Evolutionary conservation across 2,113 vertebrate genomes (phyloP).

Genomic region (Tauraco erythrolophus): DNA sequence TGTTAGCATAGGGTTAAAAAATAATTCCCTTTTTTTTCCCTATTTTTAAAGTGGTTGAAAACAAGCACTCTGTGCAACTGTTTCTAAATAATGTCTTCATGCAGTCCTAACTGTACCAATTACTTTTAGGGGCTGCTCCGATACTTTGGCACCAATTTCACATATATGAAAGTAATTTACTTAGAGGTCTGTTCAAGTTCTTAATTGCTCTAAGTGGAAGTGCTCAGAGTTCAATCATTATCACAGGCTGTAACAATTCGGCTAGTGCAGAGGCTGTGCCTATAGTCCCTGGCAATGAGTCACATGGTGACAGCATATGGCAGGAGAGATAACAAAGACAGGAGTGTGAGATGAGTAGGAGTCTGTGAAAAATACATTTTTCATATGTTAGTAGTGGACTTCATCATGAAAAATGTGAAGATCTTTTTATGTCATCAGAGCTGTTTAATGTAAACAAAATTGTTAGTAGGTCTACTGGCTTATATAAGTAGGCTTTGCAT

Average conservation of each 20-base stretch:
- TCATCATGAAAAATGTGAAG: neutral
- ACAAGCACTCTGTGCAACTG: neutral
- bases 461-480: neutral
- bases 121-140: neutral
- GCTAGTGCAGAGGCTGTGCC: neutral
- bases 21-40: neutral
- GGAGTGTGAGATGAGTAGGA: conserved; percentile 27
- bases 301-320: conserved; percentile 3
- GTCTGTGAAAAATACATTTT: conserved; percentile 37
- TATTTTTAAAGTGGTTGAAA: neutral
- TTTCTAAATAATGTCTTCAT: neutral
- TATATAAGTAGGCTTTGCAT: neutral
- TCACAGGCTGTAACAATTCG: neutral
- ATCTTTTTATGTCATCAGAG: neutral
- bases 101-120: neutral
- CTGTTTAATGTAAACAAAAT: conserved; percentile 11
- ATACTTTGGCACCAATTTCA: neutral
- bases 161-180: neutral
- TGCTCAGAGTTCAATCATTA: neutral
- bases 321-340: neutral
- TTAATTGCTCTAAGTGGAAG: neutral
- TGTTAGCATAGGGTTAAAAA: neutral
- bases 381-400: neutral
- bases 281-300: conserved; percentile 10
- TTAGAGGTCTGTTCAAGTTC: neutral